Base-by-base conservation (phyloP, 2,797 vertebrate species). In the Onychomys arenicola region DNA sequence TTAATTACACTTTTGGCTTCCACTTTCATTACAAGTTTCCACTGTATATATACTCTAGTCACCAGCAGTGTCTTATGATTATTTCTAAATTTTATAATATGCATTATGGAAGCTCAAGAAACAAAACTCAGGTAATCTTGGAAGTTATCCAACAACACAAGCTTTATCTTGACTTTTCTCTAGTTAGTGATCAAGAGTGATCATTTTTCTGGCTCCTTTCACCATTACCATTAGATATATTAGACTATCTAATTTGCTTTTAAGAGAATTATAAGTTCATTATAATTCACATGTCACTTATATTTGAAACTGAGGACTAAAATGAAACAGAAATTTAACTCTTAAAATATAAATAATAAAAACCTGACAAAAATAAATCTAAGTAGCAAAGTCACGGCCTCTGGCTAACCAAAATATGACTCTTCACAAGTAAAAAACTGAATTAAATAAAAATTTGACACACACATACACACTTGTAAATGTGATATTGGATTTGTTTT, bases 261-360 rank as follows among this genome's bases (percentile, higher is more conserved):
- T 46, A 95, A 69, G 29, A 71, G 2, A 12, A 76, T 85, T 73
- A 34, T 43, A 65, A 46, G 61, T 92, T 87, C 71, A 32, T 37
- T 37, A 80, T 43, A 84, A 83, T 80, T 92, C 78, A 84, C 78
- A 90, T 46, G 76, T 29, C 29, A 29, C 5, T 84, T 67, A 82
- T 40, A 63, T 69, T 75, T 89, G 73, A 97, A 95, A 89, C 37
- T 80, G 49, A 94, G 16, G 25, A 10, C 4, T 27, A 96, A 95
- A 91, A 67, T 46, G 2, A 91, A 80, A 87, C 57, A 59, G n/a
- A 88, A 93, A 55, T 87, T 76, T 96, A 83, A 59, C 57, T 63
- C 25, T 65, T 34, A 87, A 91, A 59, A 67, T 55, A 16, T 46
- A 76, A 59, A 2, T 76, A 91, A 61, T 46, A 75, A 80, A 87